phyloP scores from a whole-genome alignment of 2,797 vertebrate species.

The Lophotriccus pileatus region DNA sequence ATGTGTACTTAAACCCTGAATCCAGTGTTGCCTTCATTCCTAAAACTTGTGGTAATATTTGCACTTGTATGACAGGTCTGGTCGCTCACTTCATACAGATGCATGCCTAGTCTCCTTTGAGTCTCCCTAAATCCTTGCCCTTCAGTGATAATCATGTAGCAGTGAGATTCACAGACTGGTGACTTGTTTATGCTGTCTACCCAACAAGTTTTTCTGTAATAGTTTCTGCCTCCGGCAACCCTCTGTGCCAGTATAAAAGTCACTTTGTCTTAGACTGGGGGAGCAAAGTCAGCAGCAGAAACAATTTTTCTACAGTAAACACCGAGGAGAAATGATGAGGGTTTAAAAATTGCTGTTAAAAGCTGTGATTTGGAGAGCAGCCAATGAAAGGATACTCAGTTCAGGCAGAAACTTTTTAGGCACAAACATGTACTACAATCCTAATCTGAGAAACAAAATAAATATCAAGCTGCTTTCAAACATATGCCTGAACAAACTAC shows the following conservation, averaged over 20 bases:
- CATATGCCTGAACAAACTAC: not conserved
- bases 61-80: not conserved
- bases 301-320: not conserved
- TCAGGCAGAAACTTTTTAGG: not conserved
- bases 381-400: not conserved
- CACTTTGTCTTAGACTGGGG: not conserved
- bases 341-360: not conserved
- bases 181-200: not conserved
- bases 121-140: conserved; percentile 16
- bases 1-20: not conserved
- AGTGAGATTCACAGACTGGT: not conserved
- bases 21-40: not conserved
- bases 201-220: not conserved
- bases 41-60: not conserved
- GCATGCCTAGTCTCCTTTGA: not conserved
- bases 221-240: not conserved
- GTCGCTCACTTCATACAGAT: not conserved
- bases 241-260: not conserved
- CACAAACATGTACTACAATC: not conserved
- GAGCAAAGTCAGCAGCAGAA: not conserved
- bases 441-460: not conserved
- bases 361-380: not conserved
- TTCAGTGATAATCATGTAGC: not conserved
- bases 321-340: not conserved
- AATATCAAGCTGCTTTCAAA: not conserved